Base-by-base conservation (phyloP, 2,888 invertebrate genomes). In the Julus scanicus region DNA sequence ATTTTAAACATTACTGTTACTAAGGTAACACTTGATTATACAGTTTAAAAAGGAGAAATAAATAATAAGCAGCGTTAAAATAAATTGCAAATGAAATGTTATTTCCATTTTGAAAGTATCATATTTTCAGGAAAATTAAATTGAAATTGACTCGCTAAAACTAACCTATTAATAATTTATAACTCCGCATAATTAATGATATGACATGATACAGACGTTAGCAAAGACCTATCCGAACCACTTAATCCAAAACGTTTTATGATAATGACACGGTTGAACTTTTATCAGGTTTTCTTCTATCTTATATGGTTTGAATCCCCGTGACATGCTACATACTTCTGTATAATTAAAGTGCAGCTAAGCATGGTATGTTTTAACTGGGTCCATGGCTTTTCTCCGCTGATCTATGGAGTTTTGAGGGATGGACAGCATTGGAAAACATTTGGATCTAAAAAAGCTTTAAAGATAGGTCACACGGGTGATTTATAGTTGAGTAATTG, bases 261-360 rank as follows among this genome's bases (percentile, higher is more conserved):
- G 63, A 1, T 20, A 17, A 71, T 20, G 37, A 8, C 80, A 80
- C 37, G 37, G 80, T 20, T 37, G 44, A 37, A 20, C 20, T 20
- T 80, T 37, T 80, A 29, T 80, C 37, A 44, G 13, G 80, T 71
- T n/a, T 17, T 20, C 71, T 9, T 11, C 80, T 37, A 80, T 80
- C 80, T 80, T 4, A 37, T 20, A 80, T 37, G 2, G 80, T 15
- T 71, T 11, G 20, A 13, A 20, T 29, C 63, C 17, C 9, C 20
- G 20, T 37, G 11, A 80, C 80, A 80, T 80, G 80, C 37, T 9
- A 11, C 37, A 13, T 29, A 29, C 80, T 37, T 80, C 15, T 37
- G 80, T 80, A 80, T 80, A 80, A 80, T 80, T 80, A 80, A 80
- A 80, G 80, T 80, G 80, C 80, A 80, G 80, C 80, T 80, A 80